phyloP scores from a whole-genome alignment of 2,113 vertebrate genomes.

The Phrynosoma blainvillii region DNA sequence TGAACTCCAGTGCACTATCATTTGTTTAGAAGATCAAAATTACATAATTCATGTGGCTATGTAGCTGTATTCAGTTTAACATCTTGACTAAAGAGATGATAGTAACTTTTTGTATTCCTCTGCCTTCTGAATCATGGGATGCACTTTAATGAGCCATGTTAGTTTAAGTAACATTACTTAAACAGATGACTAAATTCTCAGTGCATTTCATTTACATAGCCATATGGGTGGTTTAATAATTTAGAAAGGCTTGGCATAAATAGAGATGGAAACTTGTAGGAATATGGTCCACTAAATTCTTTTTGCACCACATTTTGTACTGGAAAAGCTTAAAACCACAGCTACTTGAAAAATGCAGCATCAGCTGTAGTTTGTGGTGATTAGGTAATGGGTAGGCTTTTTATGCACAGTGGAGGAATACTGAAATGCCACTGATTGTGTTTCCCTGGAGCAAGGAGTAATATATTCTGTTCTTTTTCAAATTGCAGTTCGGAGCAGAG shows the following conservation, averaged over 20 bases:
- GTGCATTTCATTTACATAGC: background rate
- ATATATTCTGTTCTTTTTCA: conserved; percentile 35
- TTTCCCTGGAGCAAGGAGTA: background rate
- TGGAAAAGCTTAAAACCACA: background rate
- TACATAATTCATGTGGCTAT: background rate
- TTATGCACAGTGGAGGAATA: background rate
- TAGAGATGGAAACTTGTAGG: conserved; percentile 26
- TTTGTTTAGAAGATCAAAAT: background rate
- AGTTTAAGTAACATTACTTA: background rate
- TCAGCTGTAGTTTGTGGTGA: conserved; percentile 15
- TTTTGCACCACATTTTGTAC: background rate
- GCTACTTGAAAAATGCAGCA: background rate
- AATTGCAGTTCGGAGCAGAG: conserved; percentile 79
- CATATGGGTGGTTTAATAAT: conserved; percentile 9
- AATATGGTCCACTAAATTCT: background rate
- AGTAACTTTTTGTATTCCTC: background rate
- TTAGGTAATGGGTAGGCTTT: conserved; percentile 1
- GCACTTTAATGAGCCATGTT: background rate
- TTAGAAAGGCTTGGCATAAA: conserved; percentile 32
- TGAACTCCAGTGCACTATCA: background rate
- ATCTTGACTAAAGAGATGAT: background rate
- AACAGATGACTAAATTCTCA: background rate
- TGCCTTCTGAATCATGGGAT: background rate
- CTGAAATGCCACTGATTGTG: background rate
- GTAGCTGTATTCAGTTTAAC: background rate